Base-by-base conservation (phyloP, 2,888 invertebrate species). In the Dasysyrphus tricinctus region DNA sequence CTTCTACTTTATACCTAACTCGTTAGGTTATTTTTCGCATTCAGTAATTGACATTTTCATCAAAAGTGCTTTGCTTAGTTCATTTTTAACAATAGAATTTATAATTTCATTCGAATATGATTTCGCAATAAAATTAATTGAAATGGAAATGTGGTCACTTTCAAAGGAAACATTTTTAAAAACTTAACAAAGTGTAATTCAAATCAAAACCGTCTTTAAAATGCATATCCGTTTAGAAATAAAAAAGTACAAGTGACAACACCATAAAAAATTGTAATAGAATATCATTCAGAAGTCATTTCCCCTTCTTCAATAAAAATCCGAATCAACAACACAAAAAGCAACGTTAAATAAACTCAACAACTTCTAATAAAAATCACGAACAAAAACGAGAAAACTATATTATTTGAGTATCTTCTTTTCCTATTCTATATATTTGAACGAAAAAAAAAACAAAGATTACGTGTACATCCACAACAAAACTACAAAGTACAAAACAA, bases 251-350 rank as follows among this genome's bases (percentile, higher is more conserved):
- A 32, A 32, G 5, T 47, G 2, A 54, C n/a, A 11, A 1, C 8
- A 32, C 42, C n/a, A 32, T 14, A 24, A 8, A 1, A 61, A 63
- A 75, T n/a, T 63, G 65, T 76, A 76, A n/a, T 76, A 76, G 74
- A 74, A 56, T n/a, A 32, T 14, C 4, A 39, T 9, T 2, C 42
- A 16, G 8, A 19, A 11, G 19, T 24, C 4, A 51, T 5, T 44
- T 49, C n/a, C 37, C 14, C 19, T 65, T 6, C 9, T 32, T 14
- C 7, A 12, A 56, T 6, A 54, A 74, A 34, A 14, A n/a, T 1
- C 32, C 16, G 44, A 72, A 72, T 16, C 16, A n/a, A 56, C 11
- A 57, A 44, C 32, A 5, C 42, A 72, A n/a, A 16, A 32, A n/a
- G 14, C 19, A 74, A 63, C 11, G 29, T 56, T 32, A 61, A 61